Base-by-base conservation (phyloP, 2,888 invertebrate species). In the Platerodrilus igneus region DNA sequence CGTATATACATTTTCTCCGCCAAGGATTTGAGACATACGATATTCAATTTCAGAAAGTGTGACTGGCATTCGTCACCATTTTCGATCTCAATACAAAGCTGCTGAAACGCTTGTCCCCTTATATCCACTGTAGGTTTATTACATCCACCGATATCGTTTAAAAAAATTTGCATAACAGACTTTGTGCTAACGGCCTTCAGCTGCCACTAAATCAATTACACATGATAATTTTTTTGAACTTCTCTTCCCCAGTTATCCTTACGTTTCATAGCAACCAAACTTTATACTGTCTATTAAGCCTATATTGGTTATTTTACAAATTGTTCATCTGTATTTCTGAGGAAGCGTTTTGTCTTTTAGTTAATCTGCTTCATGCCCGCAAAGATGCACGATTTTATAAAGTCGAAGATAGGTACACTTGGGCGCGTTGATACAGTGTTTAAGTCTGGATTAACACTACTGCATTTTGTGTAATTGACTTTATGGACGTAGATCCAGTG, bases 21-120 rank as follows among this genome's bases (percentile, higher is more conserved):
- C 15, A 27, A 27, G 27, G 27, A 27, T 27, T 27, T 27, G 15
- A 27, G 27, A 27, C 27, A 27, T 27, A 27, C 27, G 27, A 27
- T 27, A 14, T 27, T 15, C 8, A 14, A 27, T 7, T 27, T 27
- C 27, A 15, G 27, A 15, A 27, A 27, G 27, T 27, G 27, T 27
- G 6, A 27, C 4, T 27, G 15, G 14, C 25, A n/a, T n/a, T 25
- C 25, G 13, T 25, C 25, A n/a, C 25, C n/a, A 25, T n/a, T 25
- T 7, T 25, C 25, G 25, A 25, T 25, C 25, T 25, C 25, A 25
- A 25, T 25, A 27, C 27, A 27, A 14, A 27, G 27, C 15, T 27
- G 14, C 7, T 27, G 27, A 15, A 27, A 27, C 6, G 27, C 15
- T 6, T n/a, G 14, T 15, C 10, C 15, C 9, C 10, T 13, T 15